Evolutionary conservation across 1,140 invertebrate genomes (phyloP).

Genomic region (Tetraneura akinire): DNA sequence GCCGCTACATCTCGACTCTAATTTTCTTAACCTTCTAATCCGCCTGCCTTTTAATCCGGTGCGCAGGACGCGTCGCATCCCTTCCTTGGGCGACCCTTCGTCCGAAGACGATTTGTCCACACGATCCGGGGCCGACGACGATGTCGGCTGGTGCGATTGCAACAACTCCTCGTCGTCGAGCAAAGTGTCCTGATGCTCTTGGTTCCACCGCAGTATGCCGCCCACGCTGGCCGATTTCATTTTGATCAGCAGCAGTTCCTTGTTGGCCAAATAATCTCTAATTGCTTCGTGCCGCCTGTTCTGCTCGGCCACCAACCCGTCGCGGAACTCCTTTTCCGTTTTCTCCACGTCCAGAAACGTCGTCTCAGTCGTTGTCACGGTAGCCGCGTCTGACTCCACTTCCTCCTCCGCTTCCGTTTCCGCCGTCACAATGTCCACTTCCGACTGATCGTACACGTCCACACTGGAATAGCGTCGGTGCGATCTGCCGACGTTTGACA

Average conservation of each 20-base stretch:
- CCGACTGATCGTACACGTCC: constrained; percentile 34
- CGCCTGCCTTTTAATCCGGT: constrained; percentile 50
- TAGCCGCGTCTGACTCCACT: no score
- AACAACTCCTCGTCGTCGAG: constrained; percentile 13
- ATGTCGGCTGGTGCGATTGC: neutral
- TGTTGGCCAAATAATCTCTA: constrained; percentile 49
- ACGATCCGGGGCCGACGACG: neutral
- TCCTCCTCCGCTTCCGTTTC: no score
- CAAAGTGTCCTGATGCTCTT: constrained; percentile 37
- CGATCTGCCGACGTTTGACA: neutral
- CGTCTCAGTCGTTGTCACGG: no score
- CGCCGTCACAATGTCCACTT: neutral
- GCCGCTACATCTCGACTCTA: constrained; percentile 47
- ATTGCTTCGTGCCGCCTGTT: constrained; percentile 29
- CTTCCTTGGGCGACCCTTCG: constrained; percentile 6
- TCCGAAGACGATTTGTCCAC: neutral
- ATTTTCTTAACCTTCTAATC: constrained; percentile 47
- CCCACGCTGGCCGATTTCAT: constrained; percentile 53
- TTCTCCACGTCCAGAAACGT: constrained; percentile 10
- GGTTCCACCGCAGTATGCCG: constrained; percentile 21
- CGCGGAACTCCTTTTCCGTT: constrained; percentile 31
- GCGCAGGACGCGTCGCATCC: constrained; percentile 1
- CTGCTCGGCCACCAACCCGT: neutral
- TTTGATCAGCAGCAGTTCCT: constrained; percentile 49
- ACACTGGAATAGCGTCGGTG: constrained; percentile 32